Evolutionary conservation across 92 coral and sea anemone species (phyloP).

Genomic region (Heliopora coerulea): DNA sequence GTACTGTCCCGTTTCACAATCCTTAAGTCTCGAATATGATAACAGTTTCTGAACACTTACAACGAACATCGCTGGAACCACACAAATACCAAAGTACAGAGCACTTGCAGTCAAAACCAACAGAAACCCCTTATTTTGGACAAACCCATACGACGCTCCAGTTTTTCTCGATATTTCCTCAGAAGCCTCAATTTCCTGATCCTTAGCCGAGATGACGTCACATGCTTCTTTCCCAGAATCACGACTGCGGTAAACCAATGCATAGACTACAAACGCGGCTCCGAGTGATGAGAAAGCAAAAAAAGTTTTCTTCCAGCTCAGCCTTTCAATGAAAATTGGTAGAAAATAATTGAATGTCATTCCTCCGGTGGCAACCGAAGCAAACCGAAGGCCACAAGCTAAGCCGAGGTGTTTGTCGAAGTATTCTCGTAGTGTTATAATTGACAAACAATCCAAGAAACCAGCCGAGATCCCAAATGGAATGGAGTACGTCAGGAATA

Average conservation of each 20-base stretch:
- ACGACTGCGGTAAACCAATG: not conserved
- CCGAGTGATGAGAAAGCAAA: not conserved
- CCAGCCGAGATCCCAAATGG: constrained; percentile 1
- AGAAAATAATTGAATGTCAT: constrained; percentile 5
- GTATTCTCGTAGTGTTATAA: constrained; percentile 16
- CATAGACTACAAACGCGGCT: not conserved
- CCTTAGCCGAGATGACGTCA: not conserved
- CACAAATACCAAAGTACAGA: no score
- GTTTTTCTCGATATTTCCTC: not conserved
- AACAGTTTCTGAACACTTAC: no score
- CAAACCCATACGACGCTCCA: not conserved
- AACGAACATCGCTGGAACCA: no score
- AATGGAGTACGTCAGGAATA: not conserved
- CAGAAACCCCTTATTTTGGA: not conserved
- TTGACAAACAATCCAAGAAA: not conserved
- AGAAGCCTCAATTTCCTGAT: not conserved
- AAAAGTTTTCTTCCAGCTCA: not conserved
- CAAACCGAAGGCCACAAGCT: constrained; percentile 12
- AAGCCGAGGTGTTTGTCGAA: not conserved
- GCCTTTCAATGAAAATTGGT: not conserved
- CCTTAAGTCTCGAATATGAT: no score
- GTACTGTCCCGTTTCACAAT: no score
- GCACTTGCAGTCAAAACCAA: no score
- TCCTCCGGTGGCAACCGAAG: not conserved
- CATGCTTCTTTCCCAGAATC: no score